These are phyloP conservation scores for Ascidia mentula DNA, from an alignment of 23 tunicate genomes.

Conservation along the genomic window DNA sequence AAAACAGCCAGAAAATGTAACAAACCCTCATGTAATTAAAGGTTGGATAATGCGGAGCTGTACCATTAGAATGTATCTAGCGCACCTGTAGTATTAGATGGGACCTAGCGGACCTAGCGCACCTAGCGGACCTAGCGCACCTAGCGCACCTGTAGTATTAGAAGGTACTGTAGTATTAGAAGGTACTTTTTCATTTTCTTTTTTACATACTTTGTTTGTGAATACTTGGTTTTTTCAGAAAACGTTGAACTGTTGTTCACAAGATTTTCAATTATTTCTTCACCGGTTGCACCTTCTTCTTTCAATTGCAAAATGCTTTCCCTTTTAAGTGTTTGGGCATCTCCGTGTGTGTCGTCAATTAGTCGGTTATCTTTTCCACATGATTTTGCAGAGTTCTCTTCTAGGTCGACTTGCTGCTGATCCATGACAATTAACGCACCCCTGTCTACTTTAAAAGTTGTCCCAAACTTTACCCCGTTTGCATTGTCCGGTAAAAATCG, in stretches of 20 bases:
- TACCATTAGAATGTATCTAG: too few relatives aligned
- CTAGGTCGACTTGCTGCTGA: neutral
- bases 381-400: neutral
- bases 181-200: slow-evolving; percentile 77
- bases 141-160: too few relatives aligned
- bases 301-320: slow-evolving; percentile 61
- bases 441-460: slow-evolving; percentile 14
- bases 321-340: slow-evolving; percentile 65
- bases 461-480: slow-evolving; percentile 29
- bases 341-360: slow-evolving; percentile 66
- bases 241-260: slow-evolving; percentile 84
- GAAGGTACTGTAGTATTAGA: too few relatives aligned
- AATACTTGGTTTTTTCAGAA: slow-evolving; percentile 55
- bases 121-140: too few relatives aligned
- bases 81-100: too few relatives aligned
- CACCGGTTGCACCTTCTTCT: slow-evolving; percentile 67
- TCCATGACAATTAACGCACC: neutral
- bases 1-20: too few relatives aligned
- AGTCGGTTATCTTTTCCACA: slow-evolving; percentile 10
- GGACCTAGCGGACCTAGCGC: too few relatives aligned
- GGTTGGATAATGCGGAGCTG: too few relatives aligned
- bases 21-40: too few relatives aligned
- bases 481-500: slow-evolving; percentile 64
- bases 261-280: slow-evolving; percentile 59
- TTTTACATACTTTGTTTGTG: slow-evolving; percentile 87